Base-by-base conservation (phyloP, 2,888 invertebrate species). In the Aproaerema taeniolella region DNA sequence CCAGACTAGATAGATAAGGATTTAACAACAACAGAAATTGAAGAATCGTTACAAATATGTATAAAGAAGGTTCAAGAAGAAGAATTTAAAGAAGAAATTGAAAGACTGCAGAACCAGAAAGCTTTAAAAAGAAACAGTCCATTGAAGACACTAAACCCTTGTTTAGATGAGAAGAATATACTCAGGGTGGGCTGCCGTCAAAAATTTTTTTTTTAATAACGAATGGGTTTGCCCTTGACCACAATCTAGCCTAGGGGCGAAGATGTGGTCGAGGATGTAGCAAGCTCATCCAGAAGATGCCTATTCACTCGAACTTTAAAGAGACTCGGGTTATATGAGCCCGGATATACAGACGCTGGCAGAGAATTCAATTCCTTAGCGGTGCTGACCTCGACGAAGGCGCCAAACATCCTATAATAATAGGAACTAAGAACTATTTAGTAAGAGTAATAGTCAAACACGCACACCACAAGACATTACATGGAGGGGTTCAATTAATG, bases 381-480 rank as follows among this genome's bases (percentile, higher is more conserved):
- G 8, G 16, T 14, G 20, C 8, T 35, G 39, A n/a, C 11, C 28
- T 35, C 24, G 24, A 7, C 31, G 35, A 39, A 39, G 15, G 20
- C 13, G 29, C 17, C 4, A 43, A 43, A 24, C 38, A 43, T 37
- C 43, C 38, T 3, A 35, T 47, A 13, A 12, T 47, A 2, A 30
- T 42, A 8, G 30, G 34, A 12, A 20, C 34, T 12, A 20, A 34
- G 10, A 40, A 39, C 9, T 15, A 12, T 7, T 12, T 43, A 8
- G 8, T 31, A 2, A 24, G 11, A n/a, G 9, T 47, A 7, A 16
- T 47, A 2, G 17, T 47, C 10, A 31, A 25, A n/a, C 45, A 47
- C 20, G 44, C 47, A 3, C 46, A 49, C 24, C 6, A 11, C n/a
- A 42, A 33, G 9, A 44, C 44, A 2, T 36, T 48, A 13, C 48